Evolutionary conservation across 2,888 invertebrate species (phyloP).

Genomic region (Calameuta filiformis): DNA sequence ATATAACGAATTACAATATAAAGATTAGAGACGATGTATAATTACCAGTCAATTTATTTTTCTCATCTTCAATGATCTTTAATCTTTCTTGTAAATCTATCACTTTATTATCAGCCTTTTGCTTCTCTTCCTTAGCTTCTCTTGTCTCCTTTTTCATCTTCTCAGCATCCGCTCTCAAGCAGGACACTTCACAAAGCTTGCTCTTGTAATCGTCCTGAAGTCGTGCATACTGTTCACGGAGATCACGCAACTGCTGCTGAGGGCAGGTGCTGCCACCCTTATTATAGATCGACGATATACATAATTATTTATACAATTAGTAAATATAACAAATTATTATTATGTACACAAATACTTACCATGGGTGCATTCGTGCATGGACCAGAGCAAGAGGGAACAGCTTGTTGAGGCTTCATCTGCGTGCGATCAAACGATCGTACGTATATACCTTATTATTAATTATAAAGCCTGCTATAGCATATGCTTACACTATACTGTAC

Average conservation of each 20-base stretch:
- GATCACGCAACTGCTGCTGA: constrained; percentile 71
- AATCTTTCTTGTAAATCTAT: constrained; percentile 71
- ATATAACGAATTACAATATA: constrained; percentile 8
- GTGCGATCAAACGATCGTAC: constrained; percentile 23
- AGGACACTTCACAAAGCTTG: constrained; percentile 75
- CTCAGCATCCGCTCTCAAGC: constrained; percentile 68
- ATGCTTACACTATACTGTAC: constrained; percentile 31
- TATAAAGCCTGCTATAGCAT: background rate
- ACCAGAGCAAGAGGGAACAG: constrained; percentile 40
- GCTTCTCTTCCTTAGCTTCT: constrained; percentile 66
- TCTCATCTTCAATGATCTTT: constrained; percentile 62
- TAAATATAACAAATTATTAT: background rate
- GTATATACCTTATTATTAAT: background rate
- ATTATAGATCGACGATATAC: background rate
- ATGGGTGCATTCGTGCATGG: constrained; percentile 49
- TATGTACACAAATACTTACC: constrained; percentile 35
- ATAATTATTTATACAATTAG: background rate
- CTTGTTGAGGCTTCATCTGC: constrained; percentile 38
- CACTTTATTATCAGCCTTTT: constrained; percentile 71
- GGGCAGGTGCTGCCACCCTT: constrained; percentile 50
- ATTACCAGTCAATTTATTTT: constrained; percentile 55
- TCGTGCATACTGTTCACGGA: constrained; percentile 72
- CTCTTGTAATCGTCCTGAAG: constrained; percentile 77
- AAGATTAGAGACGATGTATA: background rate
- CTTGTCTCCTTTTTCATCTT: constrained; percentile 65